Evolutionary conservation across 2,888 invertebrate genomes (phyloP), one percentile per base, ranked within the genome.

Genomic region (Neelides folsomi): DNA sequence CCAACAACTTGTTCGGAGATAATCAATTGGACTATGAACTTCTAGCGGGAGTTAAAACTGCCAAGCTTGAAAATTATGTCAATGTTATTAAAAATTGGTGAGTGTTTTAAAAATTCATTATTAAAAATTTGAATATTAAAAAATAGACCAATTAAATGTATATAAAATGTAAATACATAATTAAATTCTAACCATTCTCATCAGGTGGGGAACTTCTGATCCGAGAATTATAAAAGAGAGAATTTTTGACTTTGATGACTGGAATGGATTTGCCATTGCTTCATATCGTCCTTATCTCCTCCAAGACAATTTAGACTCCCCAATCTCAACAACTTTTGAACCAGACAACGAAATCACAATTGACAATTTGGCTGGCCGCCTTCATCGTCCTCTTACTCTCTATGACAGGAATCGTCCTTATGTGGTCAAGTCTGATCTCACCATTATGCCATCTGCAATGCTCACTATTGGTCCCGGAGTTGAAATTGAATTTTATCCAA

Each of bases 201-300:
- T 8, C 35, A 58, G 57, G 60, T 99, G 97, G 97, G 97, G 95
- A 10, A 83, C 83, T 2, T 73, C 74, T 1, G 77, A 82, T 50
- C 80, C 85, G 48, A 73, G 72, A 5, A 76, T 77, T 51, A 97
- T 98, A 49, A 79, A 80, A 53, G 76, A 79, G 47, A 78, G 81
- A 67, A 93, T 97, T 66, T 95, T 97, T 68, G 97, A 97, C 72
- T 95, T 98, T 71, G 94, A 98, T 69, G 95, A 97, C 69, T 98
- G 98, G 97, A 98, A 98, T 69, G 89, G 92, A 70, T 93, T 90
- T 69, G 94, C 94, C 0, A 80, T 94, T 48, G 95, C 94, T 0
- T 78, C 82, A 12, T 98, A 84, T 70, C 77, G 82, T 50, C 98
- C 97, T 0, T 97, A 81, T 70, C 76, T 94, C 52, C 77, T 83